These are phyloP conservation scores for Hippopotamus amphibius DNA, from an alignment of 2,113 vertebrate genomes.

Conservation along the genomic window DNA sequence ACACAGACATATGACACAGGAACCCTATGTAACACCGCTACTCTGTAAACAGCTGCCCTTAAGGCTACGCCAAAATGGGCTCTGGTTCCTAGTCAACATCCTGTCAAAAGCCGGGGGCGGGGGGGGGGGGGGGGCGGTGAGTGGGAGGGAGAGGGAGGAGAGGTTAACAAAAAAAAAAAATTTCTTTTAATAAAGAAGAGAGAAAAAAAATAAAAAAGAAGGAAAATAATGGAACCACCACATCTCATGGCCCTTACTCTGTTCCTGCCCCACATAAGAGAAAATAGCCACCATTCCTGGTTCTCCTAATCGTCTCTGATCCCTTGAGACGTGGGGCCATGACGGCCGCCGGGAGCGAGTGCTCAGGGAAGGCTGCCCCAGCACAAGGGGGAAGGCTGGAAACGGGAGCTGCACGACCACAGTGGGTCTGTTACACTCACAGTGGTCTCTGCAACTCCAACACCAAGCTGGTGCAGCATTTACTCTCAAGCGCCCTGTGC, in stretches of 20 bases:
- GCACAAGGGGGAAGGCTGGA: slow-evolving; percentile 5
- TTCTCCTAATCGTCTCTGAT: neutral
- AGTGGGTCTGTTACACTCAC: neutral
- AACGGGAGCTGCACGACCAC: neutral
- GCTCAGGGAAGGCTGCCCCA: neutral
- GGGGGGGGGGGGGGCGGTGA: too few relatives aligned
- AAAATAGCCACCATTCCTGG: slow-evolving; percentile 30
- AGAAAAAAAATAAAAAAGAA: slow-evolving; percentile 27
- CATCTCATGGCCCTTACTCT: slow-evolving; percentile 54
- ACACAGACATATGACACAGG: slow-evolving; percentile 89
- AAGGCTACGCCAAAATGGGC: slow-evolving; percentile 86
- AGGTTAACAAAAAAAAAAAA: neutral
- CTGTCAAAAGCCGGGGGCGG: slow-evolving; percentile 74
- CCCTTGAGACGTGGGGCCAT: neutral
- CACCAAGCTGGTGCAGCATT: neutral
- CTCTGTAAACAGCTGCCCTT: slow-evolving; percentile 89
- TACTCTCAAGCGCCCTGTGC: neutral
- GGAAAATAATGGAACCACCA: slow-evolving; percentile 65
- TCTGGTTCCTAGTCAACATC: slow-evolving; percentile 85
- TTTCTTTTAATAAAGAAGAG: neutral
- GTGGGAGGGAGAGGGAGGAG: slow-evolving; percentile 44
- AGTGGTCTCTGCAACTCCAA: neutral
- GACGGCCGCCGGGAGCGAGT: neutral
- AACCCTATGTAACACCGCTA: slow-evolving; percentile 86
- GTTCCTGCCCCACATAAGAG: slow-evolving; percentile 14